These are phyloP conservation scores for Peromyscus melanophrys DNA, from an alignment of 2,797 vertebrate species.

Conservation along the genomic window DNA sequence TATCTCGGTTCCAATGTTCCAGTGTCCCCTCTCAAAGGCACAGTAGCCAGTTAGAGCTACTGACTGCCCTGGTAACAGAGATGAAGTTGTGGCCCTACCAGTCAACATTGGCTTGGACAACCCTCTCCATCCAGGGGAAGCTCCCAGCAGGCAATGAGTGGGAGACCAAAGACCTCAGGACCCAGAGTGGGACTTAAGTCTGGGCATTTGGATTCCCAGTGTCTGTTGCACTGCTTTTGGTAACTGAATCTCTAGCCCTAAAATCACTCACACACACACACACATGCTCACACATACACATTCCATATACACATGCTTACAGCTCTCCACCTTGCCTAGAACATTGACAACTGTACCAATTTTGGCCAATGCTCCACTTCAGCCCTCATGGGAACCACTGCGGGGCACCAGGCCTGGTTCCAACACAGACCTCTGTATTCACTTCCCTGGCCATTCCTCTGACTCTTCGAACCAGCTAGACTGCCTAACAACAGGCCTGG, in stretches of 20 bases:
- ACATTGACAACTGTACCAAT: neutral
- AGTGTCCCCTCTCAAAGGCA: neutral
- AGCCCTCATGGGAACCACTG: neutral
- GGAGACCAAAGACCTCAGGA: neutral
- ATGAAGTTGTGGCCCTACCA: neutral
- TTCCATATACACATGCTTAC: neutral
- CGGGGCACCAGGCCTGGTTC: neutral
- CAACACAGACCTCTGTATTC: neutral
- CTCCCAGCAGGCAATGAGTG: neutral
- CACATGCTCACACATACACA: neutral
- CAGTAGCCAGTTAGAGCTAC: neutral
- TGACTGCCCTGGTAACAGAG: neutral
- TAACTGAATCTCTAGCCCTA: neutral
- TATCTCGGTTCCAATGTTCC: neutral
- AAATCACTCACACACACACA: neutral
- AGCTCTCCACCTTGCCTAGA: neutral
- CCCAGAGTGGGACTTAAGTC: neutral
- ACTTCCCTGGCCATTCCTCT: neutral
- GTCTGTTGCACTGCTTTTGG: neutral
- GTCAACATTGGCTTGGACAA: neutral
- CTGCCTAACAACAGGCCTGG: neutral
- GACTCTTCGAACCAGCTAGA: neutral
- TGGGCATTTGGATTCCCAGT: neutral
- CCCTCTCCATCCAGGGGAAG: neutral
- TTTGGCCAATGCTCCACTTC: neutral